These are phyloP conservation scores for Trichogramma dendrolimi DNA, from an alignment of 2,888 invertebrate genomes.

Conservation along the genomic window DNA sequence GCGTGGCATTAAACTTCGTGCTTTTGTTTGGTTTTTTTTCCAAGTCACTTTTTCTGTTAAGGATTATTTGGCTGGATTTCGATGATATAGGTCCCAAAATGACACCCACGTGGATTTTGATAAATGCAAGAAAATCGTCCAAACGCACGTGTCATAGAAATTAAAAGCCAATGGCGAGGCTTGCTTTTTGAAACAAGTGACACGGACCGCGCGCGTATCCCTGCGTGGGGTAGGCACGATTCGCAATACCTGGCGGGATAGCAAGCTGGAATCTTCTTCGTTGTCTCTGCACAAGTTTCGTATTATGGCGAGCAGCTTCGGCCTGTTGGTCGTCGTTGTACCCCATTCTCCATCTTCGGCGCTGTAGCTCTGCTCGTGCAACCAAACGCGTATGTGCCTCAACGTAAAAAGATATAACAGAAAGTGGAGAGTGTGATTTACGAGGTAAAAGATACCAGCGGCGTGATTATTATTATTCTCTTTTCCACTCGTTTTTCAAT, in stretches of 20 bases:
- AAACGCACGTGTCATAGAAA: constrained; percentile 21
- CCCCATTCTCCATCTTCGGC: constrained; percentile 20
- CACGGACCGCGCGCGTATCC: constrained; percentile 23
- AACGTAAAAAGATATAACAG: constrained; percentile 20
- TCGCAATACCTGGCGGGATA: neutral
- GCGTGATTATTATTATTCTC: constrained; percentile 3
- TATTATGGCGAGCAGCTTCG: no score
- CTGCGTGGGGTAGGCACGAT: constrained; percentile 15
- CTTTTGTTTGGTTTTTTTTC: no score
- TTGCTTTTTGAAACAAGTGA: constrained; percentile 32
- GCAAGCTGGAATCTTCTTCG: no score
- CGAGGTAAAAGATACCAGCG: constrained; percentile 22
- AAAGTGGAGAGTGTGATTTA: constrained; percentile 17
- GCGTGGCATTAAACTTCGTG: no score
- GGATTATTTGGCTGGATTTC: no score
- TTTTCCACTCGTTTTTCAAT: constrained; percentile 12
- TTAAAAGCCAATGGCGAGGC: constrained; percentile 29
- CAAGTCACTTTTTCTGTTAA: no score
- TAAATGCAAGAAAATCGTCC: no score
- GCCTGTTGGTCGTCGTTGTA: no score
- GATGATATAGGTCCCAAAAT: no score
- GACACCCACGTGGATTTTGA: no score
- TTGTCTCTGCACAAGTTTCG: no score
- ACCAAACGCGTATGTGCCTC: constrained; percentile 4
- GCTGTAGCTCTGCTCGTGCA: constrained; percentile 1